These are phyloP conservation scores for Acyrthosiphon pisum DNA, from an alignment of 1,140 invertebrate genomes.

Conservation along the genomic window DNA sequence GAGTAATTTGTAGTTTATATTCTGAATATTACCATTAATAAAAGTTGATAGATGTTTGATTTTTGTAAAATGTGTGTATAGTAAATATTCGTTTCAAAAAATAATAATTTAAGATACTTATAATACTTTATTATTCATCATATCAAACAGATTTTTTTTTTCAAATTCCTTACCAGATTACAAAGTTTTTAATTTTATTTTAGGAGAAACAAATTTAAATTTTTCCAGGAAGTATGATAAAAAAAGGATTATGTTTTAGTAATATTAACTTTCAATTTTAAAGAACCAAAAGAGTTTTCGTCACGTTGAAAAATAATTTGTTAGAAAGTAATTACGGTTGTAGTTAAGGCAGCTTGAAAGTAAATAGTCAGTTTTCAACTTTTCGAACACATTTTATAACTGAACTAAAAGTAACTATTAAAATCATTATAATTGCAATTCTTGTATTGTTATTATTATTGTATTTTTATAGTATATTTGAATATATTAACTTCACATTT, in stretches of 20 bases:
- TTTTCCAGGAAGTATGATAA: too few species aligned
- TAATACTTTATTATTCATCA: neutral
- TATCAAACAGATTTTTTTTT: neutral
- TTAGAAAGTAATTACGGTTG: neutral
- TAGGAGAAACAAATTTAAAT: neutral
- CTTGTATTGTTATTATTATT: neutral
- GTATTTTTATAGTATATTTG: neutral
- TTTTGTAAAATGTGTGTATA: too few species aligned
- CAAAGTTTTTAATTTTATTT: neutral
- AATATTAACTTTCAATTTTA: neutral
- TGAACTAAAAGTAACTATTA: neutral
- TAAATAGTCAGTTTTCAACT: neutral
- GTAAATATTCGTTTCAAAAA: too few species aligned
- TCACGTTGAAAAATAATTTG: neutral
- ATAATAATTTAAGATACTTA: too few species aligned
- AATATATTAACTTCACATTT: neutral
- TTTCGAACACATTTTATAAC: neutral
- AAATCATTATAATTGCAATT: neutral
- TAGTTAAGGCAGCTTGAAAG: too few species aligned
- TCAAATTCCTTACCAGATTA: neutral
- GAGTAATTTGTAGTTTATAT: neutral
- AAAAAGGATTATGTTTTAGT: neutral
- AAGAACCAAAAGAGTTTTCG: neutral
- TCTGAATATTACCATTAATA: neutral
- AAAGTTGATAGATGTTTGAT: too few species aligned